These are phyloP conservation scores for Cheracebus regulus DNA, from an alignment of 2,797 vertebrate species.

Conservation along the genomic window DNA sequence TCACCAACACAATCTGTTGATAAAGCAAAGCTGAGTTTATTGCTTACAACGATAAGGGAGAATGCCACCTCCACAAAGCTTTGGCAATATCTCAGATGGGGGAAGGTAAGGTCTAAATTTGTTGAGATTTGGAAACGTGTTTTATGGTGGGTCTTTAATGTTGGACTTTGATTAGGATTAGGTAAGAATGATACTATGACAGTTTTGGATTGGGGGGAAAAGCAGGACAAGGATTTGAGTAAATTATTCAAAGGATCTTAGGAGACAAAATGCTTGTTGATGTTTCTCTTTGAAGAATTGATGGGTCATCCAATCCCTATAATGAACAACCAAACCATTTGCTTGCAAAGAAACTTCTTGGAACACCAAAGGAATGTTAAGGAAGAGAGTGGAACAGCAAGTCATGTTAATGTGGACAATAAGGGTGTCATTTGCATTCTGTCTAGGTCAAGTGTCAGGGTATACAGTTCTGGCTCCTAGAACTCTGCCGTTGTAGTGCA, in stretches of 20 bases:
- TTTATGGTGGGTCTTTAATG: not conserved
- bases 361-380: not conserved
- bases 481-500: not conserved
- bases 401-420: not conserved
- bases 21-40: not conserved
- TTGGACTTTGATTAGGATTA: not conserved
- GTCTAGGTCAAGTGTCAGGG: fast-evolving
- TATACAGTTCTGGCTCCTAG: not conserved
- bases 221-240: not conserved
- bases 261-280: not conserved
- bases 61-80: not conserved
- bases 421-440: not conserved
- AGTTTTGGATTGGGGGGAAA: not conserved
- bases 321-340: not conserved
- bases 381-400: not conserved
- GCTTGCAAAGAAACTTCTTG: not conserved
- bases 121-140: not conserved
- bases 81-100: not conserved
- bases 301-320: not conserved
- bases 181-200: not conserved
- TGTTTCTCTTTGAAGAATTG: not conserved
- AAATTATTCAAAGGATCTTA: not conserved
- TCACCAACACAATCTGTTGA: not conserved
- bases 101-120: not conserved
- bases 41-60: not conserved